Percentiles rank a stretch among this genome's conserved stretches.
These are phyloP conservation scores for Cryptus armator DNA, from an alignment of 2,888 invertebrate species.

Conservation along the genomic window DNA sequence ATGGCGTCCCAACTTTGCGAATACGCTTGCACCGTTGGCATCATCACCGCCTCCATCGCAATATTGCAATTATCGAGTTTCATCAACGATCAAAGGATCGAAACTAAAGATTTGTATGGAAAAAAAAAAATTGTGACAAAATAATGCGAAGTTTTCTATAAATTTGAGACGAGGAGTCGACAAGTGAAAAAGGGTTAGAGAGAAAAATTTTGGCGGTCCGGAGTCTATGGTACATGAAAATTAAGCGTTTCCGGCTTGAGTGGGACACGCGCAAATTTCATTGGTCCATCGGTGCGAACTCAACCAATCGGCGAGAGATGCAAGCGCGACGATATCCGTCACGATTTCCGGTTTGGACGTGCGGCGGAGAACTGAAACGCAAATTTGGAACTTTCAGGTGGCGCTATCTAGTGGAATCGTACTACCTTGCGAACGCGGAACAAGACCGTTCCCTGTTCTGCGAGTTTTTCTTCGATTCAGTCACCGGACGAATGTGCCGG, in stretches of 20 bases:
- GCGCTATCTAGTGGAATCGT: too few species aligned
- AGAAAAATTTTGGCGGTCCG: not conserved
- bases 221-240: not conserved
- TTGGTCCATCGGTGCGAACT: not conserved
- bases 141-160: not conserved
- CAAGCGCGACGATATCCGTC: not conserved
- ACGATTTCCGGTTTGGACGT: too few species aligned
- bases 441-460: not conserved
- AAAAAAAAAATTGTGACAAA: not conserved
- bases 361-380: too few species aligned
- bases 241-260: not conserved
- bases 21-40: not conserved
- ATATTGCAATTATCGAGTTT: not conserved
- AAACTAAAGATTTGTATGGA: not conserved
- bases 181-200: constrained; percentile 2
- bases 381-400: too few species aligned
- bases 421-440: too few species aligned
- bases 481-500: not conserved
- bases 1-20: constrained; percentile 74
- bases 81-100: not conserved
- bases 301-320: not conserved
- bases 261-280: not conserved
- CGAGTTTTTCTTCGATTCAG: not conserved
- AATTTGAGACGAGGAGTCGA: not conserved
- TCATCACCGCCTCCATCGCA: not conserved